Base-by-base conservation (phyloP, 1,140 invertebrate genomes). In the Bombus difficillimus region DNA sequence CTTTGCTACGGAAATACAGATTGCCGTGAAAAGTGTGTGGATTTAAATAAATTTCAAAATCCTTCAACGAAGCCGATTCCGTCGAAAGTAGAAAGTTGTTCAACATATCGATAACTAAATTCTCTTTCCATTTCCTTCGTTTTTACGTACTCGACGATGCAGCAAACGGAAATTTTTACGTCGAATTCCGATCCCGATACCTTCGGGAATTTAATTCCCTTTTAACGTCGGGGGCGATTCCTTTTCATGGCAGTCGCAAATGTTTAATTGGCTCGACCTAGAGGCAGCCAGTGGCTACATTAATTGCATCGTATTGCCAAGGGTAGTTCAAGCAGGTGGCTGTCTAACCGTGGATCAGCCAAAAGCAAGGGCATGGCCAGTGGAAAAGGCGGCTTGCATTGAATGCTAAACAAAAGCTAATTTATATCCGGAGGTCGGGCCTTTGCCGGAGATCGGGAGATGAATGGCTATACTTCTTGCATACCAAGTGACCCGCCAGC, bases 331-430 rank as follows among this genome's bases (percentile, higher is more conserved):
- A 88, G 89, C 85, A 92, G 86, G 87, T 87, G 90, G 90, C 88
- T 89, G 90, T 85, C 83, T 88, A 89, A 92, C 88, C 77, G 88
- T 90, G 91, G 80, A 85, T 71, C 57, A 68, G 66, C 47, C 53
- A 43, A 47, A 39, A 47, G 43, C 28, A 15, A 53, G 47, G 53
- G 83, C 64, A 28, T 79, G 89, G 88, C 64, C 85, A 82, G 64
- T 72, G 88, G 87, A 89, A 92, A 90, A 87, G 86, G 79, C 80
- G 74, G 86, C 91, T 91, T 79, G 94, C 94, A 95, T 95, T 95
- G 95, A 95, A 95, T 95, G 94, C 95, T 95, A 95, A 95, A 95
- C 94, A 95, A 95, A 95, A 95, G 95, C 93, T 95, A 95, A 95
- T 95, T 95, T 95, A 95, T 95, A 95, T 95, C 94, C 93, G 92